Base-by-base conservation (phyloP, 2,797 vertebrate species). In the Bovichtus variegatus region DNA sequence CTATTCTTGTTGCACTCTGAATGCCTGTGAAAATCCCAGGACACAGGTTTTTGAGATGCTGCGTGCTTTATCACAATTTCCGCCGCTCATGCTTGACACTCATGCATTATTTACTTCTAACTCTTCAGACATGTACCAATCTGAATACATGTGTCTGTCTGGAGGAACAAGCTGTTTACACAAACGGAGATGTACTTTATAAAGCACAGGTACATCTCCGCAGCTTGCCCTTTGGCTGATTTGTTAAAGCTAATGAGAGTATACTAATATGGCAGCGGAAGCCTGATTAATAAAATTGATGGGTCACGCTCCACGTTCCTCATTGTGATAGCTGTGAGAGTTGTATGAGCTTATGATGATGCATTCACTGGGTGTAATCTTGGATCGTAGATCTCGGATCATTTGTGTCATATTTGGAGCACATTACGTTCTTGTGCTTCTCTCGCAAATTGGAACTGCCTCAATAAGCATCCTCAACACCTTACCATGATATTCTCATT, bases 221-320 rank as follows among this genome's bases (percentile, higher is more conserved):
- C 59, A 71, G 46, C 50, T 25, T 43, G 21, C 50, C 55, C 55
- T 66, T 62, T 80, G 70, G 83, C 71, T 82, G 57, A 81, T 80
- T 67, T 61, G 66, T 82, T 62, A 61, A n/a, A 64, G 74, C 70
- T 87, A 86, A 89, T 87, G 76, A 63, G 59, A 69, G 50, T 63
- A 8, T 82, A 78, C 81, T 85, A 87, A 87, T 85, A 84, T 78
- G 75, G 70, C 71, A 71, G 60, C 3, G 16, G 64, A 75, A 76
- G 78, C 71, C 74, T 74, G 69, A 82, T 83, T 72, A 83, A 74
- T 74, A 21, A 75, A 82, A 88, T 65, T 76, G 81, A 88, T 81
- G 70, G 62, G 79, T 71, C 61, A 86, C 63, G 68, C 78, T 82
- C 83, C 38, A 23, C 57, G 71, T 80, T 78, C 49, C 31, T 65